These are phyloP conservation scores for Drosophila sulfurigaster DNA, from an alignment of 1,140 invertebrate species.

Conservation along the genomic window DNA sequence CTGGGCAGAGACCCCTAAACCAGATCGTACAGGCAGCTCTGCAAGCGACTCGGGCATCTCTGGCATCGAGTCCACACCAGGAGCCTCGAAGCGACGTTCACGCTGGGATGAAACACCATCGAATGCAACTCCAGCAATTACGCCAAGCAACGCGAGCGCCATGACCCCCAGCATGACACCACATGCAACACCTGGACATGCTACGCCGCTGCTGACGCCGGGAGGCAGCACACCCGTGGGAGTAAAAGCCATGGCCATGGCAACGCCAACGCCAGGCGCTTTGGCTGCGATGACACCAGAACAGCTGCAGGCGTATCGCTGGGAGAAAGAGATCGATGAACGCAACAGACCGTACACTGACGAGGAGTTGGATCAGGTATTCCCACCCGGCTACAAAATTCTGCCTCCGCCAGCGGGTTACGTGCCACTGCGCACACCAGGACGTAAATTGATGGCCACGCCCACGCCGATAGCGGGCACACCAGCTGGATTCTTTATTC, in stretches of 20 bases:
- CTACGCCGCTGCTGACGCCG: conserved; percentile 88
- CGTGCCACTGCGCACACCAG: conserved; percentile 98
- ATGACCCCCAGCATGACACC: conserved; percentile 90
- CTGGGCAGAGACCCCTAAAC: conserved; percentile 99
- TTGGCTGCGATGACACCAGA: conserved; percentile 99
- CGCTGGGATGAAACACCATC: conserved; percentile 99
- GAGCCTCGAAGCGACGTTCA: conserved; percentile 95
- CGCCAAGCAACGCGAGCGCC: conserved; percentile 87
- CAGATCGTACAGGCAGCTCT: conserved; percentile 90
- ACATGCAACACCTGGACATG: conserved; percentile 87
- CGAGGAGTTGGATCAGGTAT: conserved; percentile 98
- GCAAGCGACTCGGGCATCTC: conserved; percentile 92
- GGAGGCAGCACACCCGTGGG: conserved; percentile 95
- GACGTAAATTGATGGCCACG: conserved; percentile 97
- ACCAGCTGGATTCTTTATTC: conserved; percentile 98
- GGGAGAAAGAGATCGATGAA: conserved; percentile 99
- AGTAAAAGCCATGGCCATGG: conserved; percentile 98
- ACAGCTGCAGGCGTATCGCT: conserved; percentile 98
- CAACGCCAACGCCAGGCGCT: conserved; percentile 98
- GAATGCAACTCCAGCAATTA: conserved; percentile 88
- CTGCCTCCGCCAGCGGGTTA: conserved; percentile 98
- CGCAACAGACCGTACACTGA: conserved; percentile 97
- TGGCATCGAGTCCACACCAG: conserved; percentile 94
- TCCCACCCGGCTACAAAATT: conserved; percentile 99
- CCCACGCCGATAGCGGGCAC: conserved; percentile 98